Percentiles rank a stretch among this genome's conserved stretches.
Conservation (phyloP, 2,797 vertebrate genomes). For the Megaceryle alcyon region DNA sequence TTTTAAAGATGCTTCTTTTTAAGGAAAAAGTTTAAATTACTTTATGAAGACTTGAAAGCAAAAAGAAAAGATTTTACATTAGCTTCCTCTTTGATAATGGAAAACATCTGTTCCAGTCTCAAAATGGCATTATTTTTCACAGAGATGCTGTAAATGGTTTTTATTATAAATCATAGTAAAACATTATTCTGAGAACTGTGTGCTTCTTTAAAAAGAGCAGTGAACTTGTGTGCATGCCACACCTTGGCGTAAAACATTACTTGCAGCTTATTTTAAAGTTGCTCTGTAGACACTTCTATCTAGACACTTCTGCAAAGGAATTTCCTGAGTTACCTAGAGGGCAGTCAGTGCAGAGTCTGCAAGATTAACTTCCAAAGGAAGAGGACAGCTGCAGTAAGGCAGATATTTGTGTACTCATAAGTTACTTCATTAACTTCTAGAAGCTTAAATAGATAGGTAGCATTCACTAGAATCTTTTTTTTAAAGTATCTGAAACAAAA, state of each 20-base stretch:
- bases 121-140: conserved; percentile 71
- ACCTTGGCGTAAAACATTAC: too few species aligned
- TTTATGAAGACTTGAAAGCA: conserved; percentile 1
- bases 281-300: neutral
- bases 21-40: neutral
- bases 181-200: conserved; percentile 36
- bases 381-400: neutral
- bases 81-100: conserved; percentile 61
- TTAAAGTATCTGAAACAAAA: neutral
- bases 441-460: neutral
- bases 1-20: conserved; percentile 20
- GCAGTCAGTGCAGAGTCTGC: neutral
- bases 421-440: neutral
- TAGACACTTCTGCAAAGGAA: neutral
- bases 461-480: neutral
- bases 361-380: neutral
- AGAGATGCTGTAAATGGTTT: conserved; percentile 73
- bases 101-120: conserved; percentile 64
- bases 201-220: neutral
- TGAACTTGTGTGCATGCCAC: neutral
- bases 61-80: conserved; percentile 55
- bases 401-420: neutral
- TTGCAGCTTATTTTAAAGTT: neutral
- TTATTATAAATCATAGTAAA: conserved; percentile 71
- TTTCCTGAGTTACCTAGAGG: neutral